Conservation (phyloP, 1,140 invertebrate species). For the Drosophila eugracilis region DNA sequence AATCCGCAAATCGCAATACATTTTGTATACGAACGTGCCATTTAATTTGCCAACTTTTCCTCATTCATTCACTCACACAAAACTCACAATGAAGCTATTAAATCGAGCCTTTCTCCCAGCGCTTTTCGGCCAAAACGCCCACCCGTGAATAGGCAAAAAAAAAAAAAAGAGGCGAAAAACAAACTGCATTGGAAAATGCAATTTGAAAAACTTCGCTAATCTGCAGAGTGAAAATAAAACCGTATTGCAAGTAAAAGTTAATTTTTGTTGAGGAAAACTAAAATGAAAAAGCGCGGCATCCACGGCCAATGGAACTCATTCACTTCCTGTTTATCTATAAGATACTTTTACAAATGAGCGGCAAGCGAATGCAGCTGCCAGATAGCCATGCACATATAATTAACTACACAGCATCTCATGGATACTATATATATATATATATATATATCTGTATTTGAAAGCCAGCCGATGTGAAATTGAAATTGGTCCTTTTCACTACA, state of each 20-base stretch:
- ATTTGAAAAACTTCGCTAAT: constrained; percentile 33
- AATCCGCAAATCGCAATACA: constrained; percentile 24
- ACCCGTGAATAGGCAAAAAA: constrained; percentile 24
- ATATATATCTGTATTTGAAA: constrained; percentile 52
- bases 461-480: constrained; percentile 67
- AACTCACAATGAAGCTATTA: constrained; percentile 40
- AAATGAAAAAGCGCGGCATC: constrained; percentile 40
- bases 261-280: constrained; percentile 32
- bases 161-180: constrained; percentile 21
- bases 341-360: constrained; percentile 63
- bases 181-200: constrained; percentile 45
- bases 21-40: constrained; percentile 29
- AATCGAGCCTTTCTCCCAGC: constrained; percentile 41
- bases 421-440: constrained; percentile 10
- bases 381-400: constrained; percentile 58
- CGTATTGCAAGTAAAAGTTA: constrained; percentile 61
- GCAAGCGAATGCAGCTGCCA: constrained; percentile 48
- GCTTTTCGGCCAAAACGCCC: constrained; percentile 42
- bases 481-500: constrained; percentile 79
- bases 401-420: constrained; percentile 62
- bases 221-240: constrained; percentile 27
- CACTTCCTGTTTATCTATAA: constrained; percentile 74
- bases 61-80: constrained; percentile 23
- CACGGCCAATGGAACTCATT: constrained; percentile 42
- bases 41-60: constrained; percentile 42